These are phyloP conservation scores for Ashinkailepas kermadecensis DNA, from an alignment of 2,888 invertebrate species.

Conservation along the genomic window DNA sequence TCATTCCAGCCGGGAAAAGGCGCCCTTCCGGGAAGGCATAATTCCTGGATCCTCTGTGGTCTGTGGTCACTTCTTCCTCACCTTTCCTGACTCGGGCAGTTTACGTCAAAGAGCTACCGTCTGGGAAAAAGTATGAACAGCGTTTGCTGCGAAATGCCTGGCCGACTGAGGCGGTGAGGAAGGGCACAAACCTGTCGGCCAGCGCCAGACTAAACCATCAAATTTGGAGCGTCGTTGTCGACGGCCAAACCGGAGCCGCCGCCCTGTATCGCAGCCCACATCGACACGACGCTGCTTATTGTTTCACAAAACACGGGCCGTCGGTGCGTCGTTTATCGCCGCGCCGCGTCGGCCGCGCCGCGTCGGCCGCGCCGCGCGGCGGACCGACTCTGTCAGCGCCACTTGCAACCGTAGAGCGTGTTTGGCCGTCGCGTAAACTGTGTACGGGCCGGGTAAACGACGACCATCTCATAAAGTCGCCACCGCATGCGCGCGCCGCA, in stretches of 20 bases:
- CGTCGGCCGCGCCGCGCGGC: background rate
- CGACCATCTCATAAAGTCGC: background rate
- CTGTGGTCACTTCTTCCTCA: too few species aligned
- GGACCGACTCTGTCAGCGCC: background rate
- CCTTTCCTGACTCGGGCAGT: too few species aligned
- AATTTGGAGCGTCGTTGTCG: background rate
- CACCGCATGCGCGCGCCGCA: background rate
- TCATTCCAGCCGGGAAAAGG: too few species aligned
- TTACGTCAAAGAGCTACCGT: too few species aligned
- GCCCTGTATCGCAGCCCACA: background rate
- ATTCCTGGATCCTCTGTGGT: too few species aligned
- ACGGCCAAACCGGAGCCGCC: background rate
- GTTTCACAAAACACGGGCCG: conserved; percentile 14
- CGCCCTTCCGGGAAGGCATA: too few species aligned
- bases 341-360: background rate
- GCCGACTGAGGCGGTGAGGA: too few species aligned
- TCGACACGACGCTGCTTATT: background rate
- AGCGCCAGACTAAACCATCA: background rate
- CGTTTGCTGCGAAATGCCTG: too few species aligned
- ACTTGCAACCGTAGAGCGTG: conserved; percentile 9
- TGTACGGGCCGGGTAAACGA: conserved; percentile 6
- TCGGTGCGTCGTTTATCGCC: background rate
- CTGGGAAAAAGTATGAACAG: too few species aligned
- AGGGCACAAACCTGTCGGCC: too few species aligned
- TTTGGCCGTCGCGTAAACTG: background rate